Evolutionary conservation across 1,140 invertebrate species (phyloP), one percentile per base, ranked within the genome.

Genomic region (Psix sp.): DNA sequence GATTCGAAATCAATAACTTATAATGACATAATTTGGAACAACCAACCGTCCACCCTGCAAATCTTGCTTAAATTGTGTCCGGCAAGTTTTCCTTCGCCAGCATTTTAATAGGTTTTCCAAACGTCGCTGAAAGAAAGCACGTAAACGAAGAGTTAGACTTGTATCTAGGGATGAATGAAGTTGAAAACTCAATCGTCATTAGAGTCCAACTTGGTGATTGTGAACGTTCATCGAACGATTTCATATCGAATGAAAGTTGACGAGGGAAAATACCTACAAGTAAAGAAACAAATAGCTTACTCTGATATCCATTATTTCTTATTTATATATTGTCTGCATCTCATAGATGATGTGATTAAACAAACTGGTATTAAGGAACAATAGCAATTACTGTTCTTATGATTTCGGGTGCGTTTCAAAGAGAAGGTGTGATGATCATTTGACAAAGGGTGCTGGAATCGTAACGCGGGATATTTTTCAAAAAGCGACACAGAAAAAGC

Each of bases 271-370:
- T 60, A 65, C 39, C 54, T 70, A 77, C 73, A 76, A 74, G 67
- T 62, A 77, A 79, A 62, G 70, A 72, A 70, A 72, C 52, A 70
- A 65, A 62, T 78, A 80, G 70, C 65, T 73, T 74, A 74, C 51
- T 73, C 59, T 35, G 49, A 74, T 72, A 77, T 74, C 67, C 26
- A 78, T 77, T 77, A 81, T 81, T 82, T 81, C 78, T 80, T 78
- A 79, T 82, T 84, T 82, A 77, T 72, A 76, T 73, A 78, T 80
- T 76, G 68, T 72, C 70, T 67, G 56, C 73, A 62, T 76, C 75
- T 76, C 72, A 77, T 60, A 71, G 72, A 75, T 65, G 73, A 77
- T 68, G 57, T 57, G 59, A 65, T 77, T 68, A 68, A 56, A 63
- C 63, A 78, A 76, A 40, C 60, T 74, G 74, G 70, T 60, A 74